phyloP scores from a whole-genome alignment of 2,113 vertebrate genomes.

The Vombatus ursinus region DNA sequence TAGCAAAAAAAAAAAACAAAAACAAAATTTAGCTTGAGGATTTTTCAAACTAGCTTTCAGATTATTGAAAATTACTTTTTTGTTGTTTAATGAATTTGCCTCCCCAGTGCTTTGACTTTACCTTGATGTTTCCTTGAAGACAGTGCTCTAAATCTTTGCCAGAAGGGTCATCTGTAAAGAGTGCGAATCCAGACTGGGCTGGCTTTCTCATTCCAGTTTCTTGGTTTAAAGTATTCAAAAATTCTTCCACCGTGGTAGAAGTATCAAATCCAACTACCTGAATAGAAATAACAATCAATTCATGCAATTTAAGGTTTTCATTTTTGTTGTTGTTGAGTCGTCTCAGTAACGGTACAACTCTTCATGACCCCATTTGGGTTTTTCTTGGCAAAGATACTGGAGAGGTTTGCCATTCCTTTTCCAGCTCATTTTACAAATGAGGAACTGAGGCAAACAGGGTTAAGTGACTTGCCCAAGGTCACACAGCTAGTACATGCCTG shows the following conservation, averaged over 20 bases:
- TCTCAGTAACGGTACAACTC: neutral
- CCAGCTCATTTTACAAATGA: too few relatives aligned
- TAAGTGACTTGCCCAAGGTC: too few relatives aligned
- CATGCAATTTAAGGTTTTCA: slow-evolving; percentile 21
- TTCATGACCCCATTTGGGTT: neutral
- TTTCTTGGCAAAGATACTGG: neutral
- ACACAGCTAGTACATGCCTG: too few relatives aligned
- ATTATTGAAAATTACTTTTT: slow-evolving; percentile 3
- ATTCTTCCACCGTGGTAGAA: slow-evolving; percentile 98
- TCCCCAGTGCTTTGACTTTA: slow-evolving; percentile 72
- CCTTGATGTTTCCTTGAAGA: slow-evolving; percentile 95
- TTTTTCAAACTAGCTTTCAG: slow-evolving; percentile 26
- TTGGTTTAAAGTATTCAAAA: slow-evolving; percentile 94
- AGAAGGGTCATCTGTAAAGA: slow-evolving; percentile 96
- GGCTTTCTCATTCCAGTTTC: slow-evolving; percentile 94
- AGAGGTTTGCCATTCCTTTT: neutral
- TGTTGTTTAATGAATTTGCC: neutral
- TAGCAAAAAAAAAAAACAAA: too few relatives aligned
- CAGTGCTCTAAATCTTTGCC: slow-evolving; percentile 94
- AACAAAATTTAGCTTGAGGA: neutral
- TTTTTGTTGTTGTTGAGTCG: neutral
- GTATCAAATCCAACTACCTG: slow-evolving; percentile 98
- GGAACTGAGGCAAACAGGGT: too few relatives aligned
- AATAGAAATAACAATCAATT: slow-evolving; percentile 44
- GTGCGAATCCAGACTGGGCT: slow-evolving; percentile 92